phyloP scores from a whole-genome alignment of 2,113 vertebrate species.

The Pollachius pollachius region DNA sequence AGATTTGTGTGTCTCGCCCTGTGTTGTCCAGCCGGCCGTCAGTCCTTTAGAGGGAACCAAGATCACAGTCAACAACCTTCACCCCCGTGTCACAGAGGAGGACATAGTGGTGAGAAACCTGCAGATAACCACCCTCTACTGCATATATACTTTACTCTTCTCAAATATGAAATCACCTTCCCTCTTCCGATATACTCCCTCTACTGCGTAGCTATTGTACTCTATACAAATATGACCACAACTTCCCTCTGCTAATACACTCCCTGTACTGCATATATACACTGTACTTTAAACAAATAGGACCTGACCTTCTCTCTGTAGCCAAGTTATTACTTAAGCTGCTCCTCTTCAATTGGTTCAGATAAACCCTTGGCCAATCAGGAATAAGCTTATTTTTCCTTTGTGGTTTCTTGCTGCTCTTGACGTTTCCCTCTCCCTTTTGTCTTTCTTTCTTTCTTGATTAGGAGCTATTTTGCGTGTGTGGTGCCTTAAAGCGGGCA shows the following conservation, averaged over 20 bases:
- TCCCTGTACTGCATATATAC: not conserved
- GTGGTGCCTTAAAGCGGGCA: conserved; percentile 93
- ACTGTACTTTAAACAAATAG: not conserved
- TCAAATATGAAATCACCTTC: no score
- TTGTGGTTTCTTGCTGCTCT: no score
- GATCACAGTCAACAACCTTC: conserved; percentile 96
- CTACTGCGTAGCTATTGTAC: not conserved
- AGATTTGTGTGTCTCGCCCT: not conserved
- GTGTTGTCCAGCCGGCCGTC: conserved; percentile 75
- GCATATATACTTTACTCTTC: not conserved
- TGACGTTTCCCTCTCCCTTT: not conserved
- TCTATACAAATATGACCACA: not conserved
- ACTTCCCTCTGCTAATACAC: no score
- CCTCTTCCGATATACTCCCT: no score
- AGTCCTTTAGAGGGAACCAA: conserved; percentile 97
- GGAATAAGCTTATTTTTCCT: no score
- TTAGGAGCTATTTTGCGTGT: conserved; percentile 97
- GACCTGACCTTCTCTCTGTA: no score
- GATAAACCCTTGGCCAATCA: no score
- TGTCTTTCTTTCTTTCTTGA: conserved; percentile 1
- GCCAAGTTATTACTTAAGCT: no score
- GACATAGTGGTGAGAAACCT: conserved; percentile 85
- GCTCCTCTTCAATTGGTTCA: no score
- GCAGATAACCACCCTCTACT: conserved; percentile 55
- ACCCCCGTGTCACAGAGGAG: conserved; percentile 94